Conservation (phyloP, 2,797 vertebrate species). For the Schizopygopsis pylzovi region DNA sequence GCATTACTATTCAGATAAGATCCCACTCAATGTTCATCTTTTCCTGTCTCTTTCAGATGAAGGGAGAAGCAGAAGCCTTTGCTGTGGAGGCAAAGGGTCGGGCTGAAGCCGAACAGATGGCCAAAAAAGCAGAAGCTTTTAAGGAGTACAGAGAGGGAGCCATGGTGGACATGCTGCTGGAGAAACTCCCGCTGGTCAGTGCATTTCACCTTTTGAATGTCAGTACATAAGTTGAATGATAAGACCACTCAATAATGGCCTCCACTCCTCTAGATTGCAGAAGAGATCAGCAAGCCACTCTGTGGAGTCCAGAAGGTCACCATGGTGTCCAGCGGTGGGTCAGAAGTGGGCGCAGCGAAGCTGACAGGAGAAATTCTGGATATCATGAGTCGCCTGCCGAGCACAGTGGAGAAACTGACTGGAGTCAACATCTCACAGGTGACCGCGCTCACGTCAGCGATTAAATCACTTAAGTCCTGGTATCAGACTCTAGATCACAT, state of each 20-base stretch:
- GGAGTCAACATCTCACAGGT: slow-evolving; percentile 89
- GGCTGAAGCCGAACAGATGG: slow-evolving; percentile 92
- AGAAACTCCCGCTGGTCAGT: slow-evolving; percentile 89
- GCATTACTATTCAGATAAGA: background rate
- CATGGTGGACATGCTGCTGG: slow-evolving; percentile 93
- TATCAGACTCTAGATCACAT: background rate
- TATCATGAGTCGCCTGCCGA: slow-evolving; percentile 86
- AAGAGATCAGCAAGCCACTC: slow-evolving; percentile 89
- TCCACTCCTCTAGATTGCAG: slow-evolving; percentile 80
- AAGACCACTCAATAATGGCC: background rate
- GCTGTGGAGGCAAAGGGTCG: slow-evolving; percentile 87
- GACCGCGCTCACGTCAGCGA: background rate
- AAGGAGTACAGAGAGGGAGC: slow-evolving; percentile 90
- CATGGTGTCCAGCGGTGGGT: slow-evolving; percentile 87
- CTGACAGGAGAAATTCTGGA: slow-evolving; percentile 89
- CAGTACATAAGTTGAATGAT: background rate
- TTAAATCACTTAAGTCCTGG: background rate
- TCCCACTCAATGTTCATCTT: background rate
- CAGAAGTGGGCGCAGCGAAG: slow-evolving; percentile 86
- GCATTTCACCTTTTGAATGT: background rate
- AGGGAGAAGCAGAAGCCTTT: slow-evolving; percentile 89
- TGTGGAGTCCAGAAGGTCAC: slow-evolving; percentile 83
- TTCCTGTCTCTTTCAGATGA: slow-evolving; percentile 76
- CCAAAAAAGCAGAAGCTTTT: slow-evolving; percentile 92
- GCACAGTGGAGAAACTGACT: slow-evolving; percentile 86